Base-by-base conservation (phyloP, 1,140 invertebrate species). In the Diprion similis region DNA sequence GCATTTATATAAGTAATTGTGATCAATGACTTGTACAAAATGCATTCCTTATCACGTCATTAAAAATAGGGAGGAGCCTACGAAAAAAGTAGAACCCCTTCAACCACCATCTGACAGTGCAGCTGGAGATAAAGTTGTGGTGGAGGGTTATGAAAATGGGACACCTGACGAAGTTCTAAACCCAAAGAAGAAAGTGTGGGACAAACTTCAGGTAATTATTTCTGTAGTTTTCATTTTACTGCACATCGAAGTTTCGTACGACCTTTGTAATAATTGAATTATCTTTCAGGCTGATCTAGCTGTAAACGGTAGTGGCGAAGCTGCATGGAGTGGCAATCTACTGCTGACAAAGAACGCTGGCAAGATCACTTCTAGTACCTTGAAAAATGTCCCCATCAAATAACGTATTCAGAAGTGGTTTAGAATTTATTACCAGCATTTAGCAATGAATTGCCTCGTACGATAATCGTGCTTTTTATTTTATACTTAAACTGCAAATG, bases 141-240 rank as follows among this genome's bases (percentile, higher is more conserved):
- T 96, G 67, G 95, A 97, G 84, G 94, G 93, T 65, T 95, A 94
- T 85, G 95, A 95, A 89, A 85, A 84, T 80, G 95, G 94, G 51
- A 88, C 89, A 66, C 93, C 97, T 15, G 96, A 98, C 88, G 93
- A 93, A 10, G 91, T 95, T 67, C 88, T 99, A 7, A 99, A 99
- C 88, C 97, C 98, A 9, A 99, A 99, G 84, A 99, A 99, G 87
- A 99, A 99, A 91, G 90, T 99, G 13, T 99, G 98, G 97, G 97
- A 99, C 83, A 97, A 96, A 84, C 82, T 97, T 47, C 94, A 95
- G 82, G 91, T 90, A 81, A 77, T 13, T 73, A 19, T 47, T 71
- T 51, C 1, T 68, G 15, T 15, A 3, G 8, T 51, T 45, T 64
- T 67, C 7, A 18, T 78, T 47, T 37, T 18, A 72, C 70, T 64